Evolutionary conservation across 2,113 vertebrate species (phyloP).

Genomic region (Rhabdornis inornatus): DNA sequence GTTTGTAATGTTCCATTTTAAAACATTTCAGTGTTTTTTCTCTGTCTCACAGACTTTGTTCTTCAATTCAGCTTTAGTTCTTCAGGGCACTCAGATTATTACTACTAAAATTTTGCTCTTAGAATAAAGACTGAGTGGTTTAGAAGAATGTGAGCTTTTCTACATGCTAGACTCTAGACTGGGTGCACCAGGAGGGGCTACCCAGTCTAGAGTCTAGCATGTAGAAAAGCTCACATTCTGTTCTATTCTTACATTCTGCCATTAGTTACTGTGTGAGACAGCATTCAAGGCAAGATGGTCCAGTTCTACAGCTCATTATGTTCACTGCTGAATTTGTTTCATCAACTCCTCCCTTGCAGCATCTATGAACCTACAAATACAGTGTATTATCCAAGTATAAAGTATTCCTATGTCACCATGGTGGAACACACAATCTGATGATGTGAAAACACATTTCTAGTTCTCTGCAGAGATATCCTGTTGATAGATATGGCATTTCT

Average conservation of each 20-base stretch:
- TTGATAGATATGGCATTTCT: not conserved
- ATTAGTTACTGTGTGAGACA: not conserved
- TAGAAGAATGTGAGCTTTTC: not conserved
- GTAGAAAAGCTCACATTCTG: no score
- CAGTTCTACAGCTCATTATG: not conserved
- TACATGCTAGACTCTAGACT: not conserved
- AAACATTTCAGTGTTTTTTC: not conserved
- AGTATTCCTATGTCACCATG: not conserved
- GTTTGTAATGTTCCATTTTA: not conserved
- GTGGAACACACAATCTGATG: not conserved
- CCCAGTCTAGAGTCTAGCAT: no score
- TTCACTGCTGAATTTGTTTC: not conserved
- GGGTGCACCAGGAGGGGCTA: not conserved
- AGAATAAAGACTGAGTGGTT: not conserved
- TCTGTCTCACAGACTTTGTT: not conserved
- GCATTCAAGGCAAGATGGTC: conserved; percentile 17
- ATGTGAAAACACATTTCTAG: not conserved
- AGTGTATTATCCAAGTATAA: not conserved
- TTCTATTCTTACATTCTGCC: not conserved
- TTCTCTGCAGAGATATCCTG: not conserved
- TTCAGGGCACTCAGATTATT: not conserved
- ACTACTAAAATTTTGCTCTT: not conserved
- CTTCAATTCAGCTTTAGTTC: not conserved
- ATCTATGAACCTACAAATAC: not conserved
- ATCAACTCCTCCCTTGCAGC: not conserved